These are phyloP conservation scores for Psittacula derbiana DNA, from an alignment of 2,797 vertebrate genomes.

Conservation along the genomic window DNA sequence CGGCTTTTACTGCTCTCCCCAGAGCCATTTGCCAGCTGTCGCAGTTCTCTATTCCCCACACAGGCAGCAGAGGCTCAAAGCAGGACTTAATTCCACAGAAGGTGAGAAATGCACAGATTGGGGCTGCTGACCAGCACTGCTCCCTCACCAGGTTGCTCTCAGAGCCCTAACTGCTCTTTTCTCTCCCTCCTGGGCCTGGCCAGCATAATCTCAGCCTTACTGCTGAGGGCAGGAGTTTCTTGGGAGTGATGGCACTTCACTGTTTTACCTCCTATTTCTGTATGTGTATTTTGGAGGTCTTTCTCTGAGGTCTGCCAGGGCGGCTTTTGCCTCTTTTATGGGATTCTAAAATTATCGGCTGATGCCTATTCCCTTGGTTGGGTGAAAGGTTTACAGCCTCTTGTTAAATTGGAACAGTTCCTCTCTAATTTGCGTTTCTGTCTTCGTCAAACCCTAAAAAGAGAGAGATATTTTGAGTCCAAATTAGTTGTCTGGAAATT, in stretches of 20 bases:
- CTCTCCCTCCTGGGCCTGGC: not conserved
- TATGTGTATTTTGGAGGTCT: not conserved
- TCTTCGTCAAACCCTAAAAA: not conserved
- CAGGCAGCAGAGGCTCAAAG: not conserved
- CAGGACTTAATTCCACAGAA: not conserved
- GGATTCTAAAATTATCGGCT: conserved; percentile 23
- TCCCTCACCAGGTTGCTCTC: not conserved
- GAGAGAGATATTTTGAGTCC: not conserved
- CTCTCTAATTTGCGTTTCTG: conserved; percentile 49
- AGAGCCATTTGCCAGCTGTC: conserved; percentile 41
- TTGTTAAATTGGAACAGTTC: not conserved
- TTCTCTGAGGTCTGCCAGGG: not conserved
- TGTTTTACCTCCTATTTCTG: not conserved
- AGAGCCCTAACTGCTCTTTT: not conserved
- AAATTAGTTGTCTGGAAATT: conserved; percentile 20
- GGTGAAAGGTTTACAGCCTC: not conserved
- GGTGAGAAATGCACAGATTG: not conserved
- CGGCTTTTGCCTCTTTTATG: conserved; percentile 1
- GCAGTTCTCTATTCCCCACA: not conserved
- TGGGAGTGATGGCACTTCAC: not conserved
- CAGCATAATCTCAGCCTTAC: not conserved
- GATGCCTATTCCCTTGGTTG: not conserved
- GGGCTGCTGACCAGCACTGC: not conserved
- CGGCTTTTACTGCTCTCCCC: not conserved
- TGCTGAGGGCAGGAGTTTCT: not conserved